These are phyloP conservation scores for Rosalia funebris DNA, from an alignment of 2,888 invertebrate genomes.

Conservation along the genomic window DNA sequence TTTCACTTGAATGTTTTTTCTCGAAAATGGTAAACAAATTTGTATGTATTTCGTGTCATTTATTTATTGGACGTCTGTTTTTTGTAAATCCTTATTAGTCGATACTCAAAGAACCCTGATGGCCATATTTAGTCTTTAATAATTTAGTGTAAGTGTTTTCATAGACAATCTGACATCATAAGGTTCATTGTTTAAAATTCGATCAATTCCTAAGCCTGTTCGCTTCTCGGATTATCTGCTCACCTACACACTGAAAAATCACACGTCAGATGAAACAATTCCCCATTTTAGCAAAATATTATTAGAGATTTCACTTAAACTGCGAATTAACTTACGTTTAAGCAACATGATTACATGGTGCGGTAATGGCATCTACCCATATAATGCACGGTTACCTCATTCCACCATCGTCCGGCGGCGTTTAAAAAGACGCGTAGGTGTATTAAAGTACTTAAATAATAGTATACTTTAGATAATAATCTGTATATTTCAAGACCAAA, in stretches of 20 bases:
- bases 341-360: slow-evolving; percentile 7
- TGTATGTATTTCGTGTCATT: no score
- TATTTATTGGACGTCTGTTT: no score
- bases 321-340: slow-evolving; percentile 10
- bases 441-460: slow-evolving; percentile 21
- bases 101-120: no score
- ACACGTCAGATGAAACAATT: not conserved
- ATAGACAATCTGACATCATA: no score
- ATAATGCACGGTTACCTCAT: slow-evolving; percentile 19
- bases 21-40: no score
- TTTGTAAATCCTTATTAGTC: no score
- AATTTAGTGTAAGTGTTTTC: no score
- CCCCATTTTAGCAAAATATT: not conserved
- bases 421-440: slow-evolving; percentile 18
- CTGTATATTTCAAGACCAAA: slow-evolving; percentile 23
- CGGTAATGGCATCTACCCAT: slow-evolving; percentile 6
- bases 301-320: slow-evolving; percentile 9
- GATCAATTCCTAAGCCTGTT: no score
- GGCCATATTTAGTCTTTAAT: no score
- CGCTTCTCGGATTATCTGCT: not conserved
- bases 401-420: slow-evolving; percentile 9
- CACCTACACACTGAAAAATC: not conserved
- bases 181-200: no score
- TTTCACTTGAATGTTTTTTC: no score
- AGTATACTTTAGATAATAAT: slow-evolving; percentile 18